Evolutionary conservation across 2,113 vertebrate species (phyloP), one percentile per base, ranked within the genome.

Genomic region (Grammomys dolichurus): DNA sequence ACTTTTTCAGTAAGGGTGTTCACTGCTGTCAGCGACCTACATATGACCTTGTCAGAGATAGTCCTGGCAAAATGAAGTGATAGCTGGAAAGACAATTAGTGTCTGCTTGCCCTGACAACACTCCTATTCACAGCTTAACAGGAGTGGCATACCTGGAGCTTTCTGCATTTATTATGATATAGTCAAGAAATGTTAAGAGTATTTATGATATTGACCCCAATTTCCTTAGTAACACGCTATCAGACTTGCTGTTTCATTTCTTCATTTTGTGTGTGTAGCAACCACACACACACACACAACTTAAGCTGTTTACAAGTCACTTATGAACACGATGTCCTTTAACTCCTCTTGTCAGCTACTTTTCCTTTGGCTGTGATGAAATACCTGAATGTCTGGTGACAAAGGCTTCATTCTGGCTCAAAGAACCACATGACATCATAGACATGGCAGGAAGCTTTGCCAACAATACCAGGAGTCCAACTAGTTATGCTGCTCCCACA

Each of bases 111-210:
- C 46, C 31, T 28, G 12, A 20, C 28, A 56, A 7, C 0, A 20
- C 9, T 11, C 24, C n/a, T 63, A 28, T 9, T 40, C 60, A 48
- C 43, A 67, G 40, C 16, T 36, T 31, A 0, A 36, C 0, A 5
- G 56, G 26, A 63, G 85, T 51, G 0, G 0, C 11, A 1, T 6
- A 9, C n/a, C 48, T 54, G 11, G 0, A 31, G 24, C 13, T 76
- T 87, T 72, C 43, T 67, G 43, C 17, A 56, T 48, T 87, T 78
- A 46, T 95, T 93, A 22, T 7, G 3, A 89, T n/a, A 60, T 24
- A 36, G 7, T 56, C 22, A 33, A 92, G 40, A 54, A 89, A 67
- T 63, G 1, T 33, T 86, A 6, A 54, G 67, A 86, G 51, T 28
- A 14, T 20, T 46, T 16, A 0, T 77, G 87, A 75, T 12, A 11